Conservation (phyloP, 1,140 invertebrate genomes). For the Macrobrachium rosenbergii region DNA sequence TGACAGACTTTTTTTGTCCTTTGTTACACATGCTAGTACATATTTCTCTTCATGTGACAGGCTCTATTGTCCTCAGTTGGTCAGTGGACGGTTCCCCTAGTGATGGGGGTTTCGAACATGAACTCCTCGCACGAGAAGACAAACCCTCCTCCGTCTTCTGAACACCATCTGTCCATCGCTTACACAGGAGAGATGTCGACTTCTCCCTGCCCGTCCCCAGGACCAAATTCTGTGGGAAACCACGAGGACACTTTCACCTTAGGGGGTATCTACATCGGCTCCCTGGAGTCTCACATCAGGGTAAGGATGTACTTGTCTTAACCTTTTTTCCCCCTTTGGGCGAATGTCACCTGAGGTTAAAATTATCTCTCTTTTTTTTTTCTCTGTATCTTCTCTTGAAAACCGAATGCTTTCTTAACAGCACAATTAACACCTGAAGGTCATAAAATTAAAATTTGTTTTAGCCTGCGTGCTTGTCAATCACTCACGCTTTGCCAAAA, state of each 20-base stretch:
- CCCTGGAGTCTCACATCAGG: constrained; percentile 39
- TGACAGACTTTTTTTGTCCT: no score
- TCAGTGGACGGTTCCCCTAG: constrained; percentile 27
- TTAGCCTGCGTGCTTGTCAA: no score
- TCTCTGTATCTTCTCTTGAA: background rate
- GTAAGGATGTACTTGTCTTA: background rate
- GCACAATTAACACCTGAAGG: no score
- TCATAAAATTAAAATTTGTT: no score
- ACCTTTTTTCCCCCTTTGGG: background rate
- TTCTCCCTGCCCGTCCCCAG: constrained; percentile 3
- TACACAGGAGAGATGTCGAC: background rate
- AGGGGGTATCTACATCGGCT: constrained; percentile 36
- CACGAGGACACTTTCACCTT: constrained; percentile 37
- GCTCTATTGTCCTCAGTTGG: constrained; percentile 21
- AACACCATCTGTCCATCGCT: background rate
- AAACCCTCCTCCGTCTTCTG: no score
- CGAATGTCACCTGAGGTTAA: background rate
- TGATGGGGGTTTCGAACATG: background rate
- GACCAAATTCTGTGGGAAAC: background rate
- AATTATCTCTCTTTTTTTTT: background rate
- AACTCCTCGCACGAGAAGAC: background rate
- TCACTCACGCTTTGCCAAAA: no score
- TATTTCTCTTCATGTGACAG: background rate
- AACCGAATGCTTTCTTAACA: no score
- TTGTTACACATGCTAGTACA: no score